A percentile compares a stretch with the other conserved stretches of the same genome.
Conservation (phyloP, 2,113 vertebrate genomes). For the Nerophis lumbriciformis region DNA sequence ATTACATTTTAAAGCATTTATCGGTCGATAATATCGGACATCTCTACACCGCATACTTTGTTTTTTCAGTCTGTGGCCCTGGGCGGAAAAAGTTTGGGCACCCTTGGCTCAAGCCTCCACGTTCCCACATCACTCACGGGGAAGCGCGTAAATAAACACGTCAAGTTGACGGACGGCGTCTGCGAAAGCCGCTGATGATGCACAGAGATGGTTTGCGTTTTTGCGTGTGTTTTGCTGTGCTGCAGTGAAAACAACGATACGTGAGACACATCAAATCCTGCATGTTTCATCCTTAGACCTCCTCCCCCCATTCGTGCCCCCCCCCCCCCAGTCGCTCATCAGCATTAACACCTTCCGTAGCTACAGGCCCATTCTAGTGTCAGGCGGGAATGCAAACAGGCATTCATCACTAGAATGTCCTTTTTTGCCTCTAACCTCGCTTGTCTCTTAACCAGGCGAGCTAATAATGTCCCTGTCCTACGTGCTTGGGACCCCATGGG, state of each 20-base stretch:
- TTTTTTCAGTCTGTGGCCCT: no score
- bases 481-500: no score
- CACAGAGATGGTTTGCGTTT: background rate
- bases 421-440: conserved; percentile 48
- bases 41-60: no score
- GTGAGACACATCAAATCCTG: conserved; percentile 8
- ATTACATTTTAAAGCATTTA: no score
- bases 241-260: conserved; percentile 20
- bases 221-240: background rate
- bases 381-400: conserved; percentile 69
- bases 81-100: no score
- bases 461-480: conserved; percentile 11
- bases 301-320: no score
- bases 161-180: conserved; percentile 37
- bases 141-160: conserved; percentile 48
- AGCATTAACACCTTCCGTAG: conserved; percentile 55
- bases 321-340: conserved; percentile 20
- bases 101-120: conserved; percentile 17
- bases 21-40: no score
- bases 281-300: conserved; percentile 21
- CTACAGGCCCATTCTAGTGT: conserved; percentile 58
- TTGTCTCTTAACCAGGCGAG: conserved; percentile 26
- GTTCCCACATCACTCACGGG: conserved; percentile 50
- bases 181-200: conserved; percentile 8
- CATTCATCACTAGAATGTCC: conserved; percentile 63